These are phyloP conservation scores for Petrophora chlorosata DNA, from an alignment of 2,888 invertebrate species.

Conservation along the genomic window DNA sequence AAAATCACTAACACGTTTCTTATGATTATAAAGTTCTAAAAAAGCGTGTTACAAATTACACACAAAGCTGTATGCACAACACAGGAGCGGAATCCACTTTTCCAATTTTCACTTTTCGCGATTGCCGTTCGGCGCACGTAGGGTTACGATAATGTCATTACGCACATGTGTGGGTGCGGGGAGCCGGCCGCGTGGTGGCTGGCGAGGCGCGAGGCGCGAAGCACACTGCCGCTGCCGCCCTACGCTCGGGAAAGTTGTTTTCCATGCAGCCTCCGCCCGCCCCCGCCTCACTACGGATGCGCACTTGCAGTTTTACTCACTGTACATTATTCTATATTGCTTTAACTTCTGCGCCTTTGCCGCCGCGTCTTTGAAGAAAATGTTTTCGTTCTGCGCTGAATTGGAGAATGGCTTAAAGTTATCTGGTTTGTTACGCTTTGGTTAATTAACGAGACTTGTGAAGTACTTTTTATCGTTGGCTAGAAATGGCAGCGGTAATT, in stretches of 20 bases:
- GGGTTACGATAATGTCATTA: conserved; percentile 29
- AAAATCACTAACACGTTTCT: background rate
- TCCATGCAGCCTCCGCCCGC: conserved; percentile 73
- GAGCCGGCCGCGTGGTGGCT: conserved; percentile 46
- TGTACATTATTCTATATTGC: conserved; percentile 30
- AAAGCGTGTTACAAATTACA: conserved; percentile 17
- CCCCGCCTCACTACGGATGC: conserved; percentile 56
- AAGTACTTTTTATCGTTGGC: conserved; percentile 8
- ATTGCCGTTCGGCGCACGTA: conserved; percentile 35
- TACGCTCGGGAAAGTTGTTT: conserved; percentile 58
- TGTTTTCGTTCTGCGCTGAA: conserved; percentile 16
- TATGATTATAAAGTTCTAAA: background rate
- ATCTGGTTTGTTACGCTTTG: conserved; percentile 14
- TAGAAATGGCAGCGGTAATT: conserved; percentile 2
- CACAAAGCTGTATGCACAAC: conserved; percentile 27
- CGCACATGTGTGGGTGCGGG: conserved; percentile 26
- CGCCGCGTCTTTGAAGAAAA: conserved; percentile 17
- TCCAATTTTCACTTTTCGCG: conserved; percentile 37
- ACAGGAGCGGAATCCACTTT: conserved; percentile 29
- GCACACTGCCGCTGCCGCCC: conserved; percentile 70
- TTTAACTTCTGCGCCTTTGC: conserved; percentile 9
- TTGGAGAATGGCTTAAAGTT: conserved; percentile 12
- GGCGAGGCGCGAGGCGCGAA: conserved; percentile 55
- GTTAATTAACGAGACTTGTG: conserved; percentile 19
- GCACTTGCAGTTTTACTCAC: conserved; percentile 73